Conservation (phyloP, 2,888 invertebrate genomes). For the Proisotoma minuta region DNA sequence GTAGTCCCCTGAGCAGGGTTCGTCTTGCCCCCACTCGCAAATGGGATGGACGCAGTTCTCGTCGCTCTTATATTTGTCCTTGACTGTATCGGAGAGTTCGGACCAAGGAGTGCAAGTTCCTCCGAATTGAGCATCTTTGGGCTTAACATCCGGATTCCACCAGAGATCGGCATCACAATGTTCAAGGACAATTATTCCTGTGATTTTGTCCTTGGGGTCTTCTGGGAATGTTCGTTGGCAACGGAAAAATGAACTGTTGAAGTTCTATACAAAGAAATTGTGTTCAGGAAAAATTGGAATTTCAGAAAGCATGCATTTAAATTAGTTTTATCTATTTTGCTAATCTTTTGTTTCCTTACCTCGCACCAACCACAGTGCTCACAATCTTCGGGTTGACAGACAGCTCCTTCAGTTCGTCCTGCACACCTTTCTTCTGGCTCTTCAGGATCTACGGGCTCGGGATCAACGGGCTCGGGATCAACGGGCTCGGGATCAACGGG, state of each 20-base stretch:
- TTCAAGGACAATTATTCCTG: not conserved
- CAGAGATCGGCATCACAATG: not conserved
- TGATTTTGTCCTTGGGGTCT: conserved; percentile 9
- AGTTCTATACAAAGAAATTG: not conserved
- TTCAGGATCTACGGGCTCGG: no score
- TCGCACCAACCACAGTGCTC: not conserved
- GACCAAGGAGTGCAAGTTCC: conserved; percentile 5
- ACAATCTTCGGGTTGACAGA: not conserved
- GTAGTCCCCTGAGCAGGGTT: not conserved
- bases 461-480: no score
- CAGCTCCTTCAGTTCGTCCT: not conserved
- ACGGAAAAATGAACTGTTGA: not conserved
- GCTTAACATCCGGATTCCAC: conserved; percentile 8
- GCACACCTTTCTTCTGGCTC: not conserved
- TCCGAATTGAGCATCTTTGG: not conserved
- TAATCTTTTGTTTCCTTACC: not conserved
- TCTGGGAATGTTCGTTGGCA: conserved; percentile 3
- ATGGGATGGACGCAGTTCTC: not conserved
- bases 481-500: no score
- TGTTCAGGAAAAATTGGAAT: not conserved
- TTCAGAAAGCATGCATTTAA: not conserved
- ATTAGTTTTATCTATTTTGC: not conserved
- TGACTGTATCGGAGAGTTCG: not conserved
- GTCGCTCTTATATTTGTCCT: not conserved
- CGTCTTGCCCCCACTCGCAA: conserved; percentile 8